Percentiles rank a stretch among this genome's conserved stretches.
Conservation (phyloP, 1,140 invertebrate species). For the Aphaenogaster floridana region DNA sequence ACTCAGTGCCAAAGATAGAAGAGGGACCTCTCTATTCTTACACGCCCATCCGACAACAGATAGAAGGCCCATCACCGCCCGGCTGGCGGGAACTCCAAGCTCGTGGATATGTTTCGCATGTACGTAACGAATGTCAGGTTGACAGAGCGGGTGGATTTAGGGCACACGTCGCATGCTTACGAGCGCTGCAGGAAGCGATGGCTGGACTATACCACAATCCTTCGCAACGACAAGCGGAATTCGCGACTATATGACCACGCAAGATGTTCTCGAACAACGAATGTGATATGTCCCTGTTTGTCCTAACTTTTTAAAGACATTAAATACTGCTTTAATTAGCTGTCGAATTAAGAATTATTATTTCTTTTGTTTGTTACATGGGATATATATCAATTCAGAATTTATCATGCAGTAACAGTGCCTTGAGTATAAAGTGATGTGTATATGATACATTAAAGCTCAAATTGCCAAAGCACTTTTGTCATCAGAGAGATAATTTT, state of each 20-base stretch:
- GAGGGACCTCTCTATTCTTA: conserved; percentile 93
- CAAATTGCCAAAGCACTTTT: conserved; percentile 46
- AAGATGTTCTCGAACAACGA: conserved; percentile 24
- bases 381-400: not conserved
- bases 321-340: not conserved
- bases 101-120: conserved; percentile 92
- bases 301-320: not conserved
- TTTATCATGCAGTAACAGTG: not conserved
- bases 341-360: not conserved
- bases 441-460: not conserved
- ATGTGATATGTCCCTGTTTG: conserved; percentile 47
- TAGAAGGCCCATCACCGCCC: conserved; percentile 93
- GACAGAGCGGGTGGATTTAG: conserved; percentile 97
- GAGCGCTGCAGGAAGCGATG: conserved; percentile 96
- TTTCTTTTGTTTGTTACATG: not conserved
- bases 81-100: conserved; percentile 88
- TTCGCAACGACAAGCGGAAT: conserved; percentile 72
- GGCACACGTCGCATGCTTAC: conserved; percentile 93
- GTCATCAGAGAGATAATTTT: conserved; percentile 4
- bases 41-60: conserved; percentile 87
- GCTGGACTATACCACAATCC: conserved; percentile 92
- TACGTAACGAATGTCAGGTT: conserved; percentile 90
- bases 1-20: conserved; percentile 91
- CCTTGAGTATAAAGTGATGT: conserved; percentile 12
- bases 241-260: conserved; percentile 59